Evolutionary conservation across 2,113 vertebrate species (phyloP).

Genomic region (Syrrhaptes paradoxus): DNA sequence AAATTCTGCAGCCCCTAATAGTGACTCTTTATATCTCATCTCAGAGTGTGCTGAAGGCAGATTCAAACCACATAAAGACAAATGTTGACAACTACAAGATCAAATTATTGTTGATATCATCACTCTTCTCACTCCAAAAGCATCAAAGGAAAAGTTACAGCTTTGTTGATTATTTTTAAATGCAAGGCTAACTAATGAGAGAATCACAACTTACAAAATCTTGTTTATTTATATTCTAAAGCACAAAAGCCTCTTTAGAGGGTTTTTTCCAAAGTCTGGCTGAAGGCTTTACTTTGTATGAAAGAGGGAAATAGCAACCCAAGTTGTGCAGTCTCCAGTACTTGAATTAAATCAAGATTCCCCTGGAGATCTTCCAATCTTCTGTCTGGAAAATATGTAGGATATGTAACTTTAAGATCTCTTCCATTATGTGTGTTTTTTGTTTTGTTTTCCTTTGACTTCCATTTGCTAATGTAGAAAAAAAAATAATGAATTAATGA

Average conservation of each 20-base stretch:
- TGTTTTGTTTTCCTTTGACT: constrained; percentile 24
- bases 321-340: neutral
- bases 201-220: neutral
- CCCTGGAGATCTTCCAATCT: constrained; percentile 48
- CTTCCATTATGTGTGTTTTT: neutral
- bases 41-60: neutral
- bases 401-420: constrained; percentile 43
- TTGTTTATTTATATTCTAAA: neutral
- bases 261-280: neutral
- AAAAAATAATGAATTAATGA: neutral
- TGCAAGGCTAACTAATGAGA: neutral
- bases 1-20: neutral
- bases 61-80: constrained; percentile 25
- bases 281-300: neutral
- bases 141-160: constrained; percentile 3
- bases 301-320: neutral
- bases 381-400: constrained; percentile 4
- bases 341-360: constrained; percentile 59
- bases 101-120: constrained; percentile 13
- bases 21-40: neutral
- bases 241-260: constrained; percentile 4
- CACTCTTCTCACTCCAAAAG: neutral
- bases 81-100: constrained; percentile 1
- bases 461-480: constrained; percentile 10
- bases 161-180: constrained; percentile 26